Percentiles rank a stretch among this genome's conserved stretches.
These are phyloP conservation scores for Drosophila micromelanica DNA, from an alignment of 1,140 invertebrate species.

Conservation along the genomic window DNA sequence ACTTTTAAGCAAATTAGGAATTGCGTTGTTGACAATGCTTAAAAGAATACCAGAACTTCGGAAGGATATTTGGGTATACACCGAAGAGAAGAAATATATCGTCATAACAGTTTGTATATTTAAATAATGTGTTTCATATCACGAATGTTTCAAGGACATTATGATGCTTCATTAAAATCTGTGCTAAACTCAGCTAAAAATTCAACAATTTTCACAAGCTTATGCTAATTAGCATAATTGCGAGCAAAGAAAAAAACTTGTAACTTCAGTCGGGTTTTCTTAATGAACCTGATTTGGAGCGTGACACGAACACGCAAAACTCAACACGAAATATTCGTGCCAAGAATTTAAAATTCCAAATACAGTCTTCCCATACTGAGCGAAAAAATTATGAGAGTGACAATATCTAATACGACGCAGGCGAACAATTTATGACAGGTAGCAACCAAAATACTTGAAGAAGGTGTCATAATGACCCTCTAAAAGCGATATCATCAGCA, in stretches of 20 bases:
- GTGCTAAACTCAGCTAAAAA: constrained; percentile 34
- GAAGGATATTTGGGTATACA: not conserved
- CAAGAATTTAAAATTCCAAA: not conserved
- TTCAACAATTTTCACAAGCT: constrained; percentile 27
- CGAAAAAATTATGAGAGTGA: not conserved
- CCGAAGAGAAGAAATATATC: not conserved
- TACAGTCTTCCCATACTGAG: not conserved
- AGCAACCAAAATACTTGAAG: constrained; percentile 5
- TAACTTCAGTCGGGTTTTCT: not conserved
- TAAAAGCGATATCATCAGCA: constrained; percentile 59
- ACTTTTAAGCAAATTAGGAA: constrained; percentile 15
- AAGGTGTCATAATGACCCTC: constrained; percentile 64
- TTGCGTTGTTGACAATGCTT: constrained; percentile 10
- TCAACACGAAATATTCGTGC: not conserved
- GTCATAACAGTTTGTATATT: not conserved
- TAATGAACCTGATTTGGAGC: constrained; percentile 3
- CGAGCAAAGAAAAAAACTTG: constrained; percentile 3
- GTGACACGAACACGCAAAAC: constrained; percentile 2
- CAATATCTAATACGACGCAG: not conserved
- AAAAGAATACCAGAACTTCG: not conserved
- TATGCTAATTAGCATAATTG: constrained; percentile 60
- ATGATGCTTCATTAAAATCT: constrained; percentile 45
- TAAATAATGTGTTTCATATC: not conserved
- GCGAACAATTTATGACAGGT: constrained; percentile 33
- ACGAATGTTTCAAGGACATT: constrained; percentile 27